Evolutionary conservation across 1,140 invertebrate genomes (phyloP).

Genomic region (Zaprionus capensis): DNA sequence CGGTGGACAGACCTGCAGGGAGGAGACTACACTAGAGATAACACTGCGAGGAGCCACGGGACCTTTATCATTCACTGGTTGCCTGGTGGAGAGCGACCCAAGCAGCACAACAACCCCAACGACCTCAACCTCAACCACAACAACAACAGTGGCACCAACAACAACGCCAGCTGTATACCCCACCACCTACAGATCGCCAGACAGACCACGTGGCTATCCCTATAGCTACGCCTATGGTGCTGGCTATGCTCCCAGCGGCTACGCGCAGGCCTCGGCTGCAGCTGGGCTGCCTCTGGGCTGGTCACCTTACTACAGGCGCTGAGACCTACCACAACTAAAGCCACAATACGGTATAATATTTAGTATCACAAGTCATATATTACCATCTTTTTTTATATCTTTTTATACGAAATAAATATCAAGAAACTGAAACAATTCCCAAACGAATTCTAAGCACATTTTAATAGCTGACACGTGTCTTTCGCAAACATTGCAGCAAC

Average conservation of each 20-base stretch:
- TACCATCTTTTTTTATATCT: background rate
- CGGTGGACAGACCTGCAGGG: constrained; percentile 18
- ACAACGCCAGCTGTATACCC: background rate
- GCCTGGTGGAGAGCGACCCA: constrained; percentile 9
- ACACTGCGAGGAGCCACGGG: background rate
- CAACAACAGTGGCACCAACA: background rate
- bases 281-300: background rate
- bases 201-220: constrained; percentile 6
- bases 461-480: constrained; percentile 12
- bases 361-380: background rate
- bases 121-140: background rate
- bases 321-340: background rate
- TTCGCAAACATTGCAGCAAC: background rate
- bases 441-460: background rate
- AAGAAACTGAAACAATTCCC: background rate
- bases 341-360: background rate
- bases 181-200: background rate
- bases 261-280: background rate
- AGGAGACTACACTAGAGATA: constrained; percentile 8
- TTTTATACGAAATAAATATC: background rate
- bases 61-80: constrained; percentile 15
- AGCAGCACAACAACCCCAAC: constrained; percentile 1
- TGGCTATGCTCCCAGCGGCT: background rate
- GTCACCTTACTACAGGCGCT: background rate
- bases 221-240: constrained; percentile 10